These are phyloP conservation scores for Ditula angustiorana DNA, from an alignment of 2,888 invertebrate species.

Conservation along the genomic window DNA sequence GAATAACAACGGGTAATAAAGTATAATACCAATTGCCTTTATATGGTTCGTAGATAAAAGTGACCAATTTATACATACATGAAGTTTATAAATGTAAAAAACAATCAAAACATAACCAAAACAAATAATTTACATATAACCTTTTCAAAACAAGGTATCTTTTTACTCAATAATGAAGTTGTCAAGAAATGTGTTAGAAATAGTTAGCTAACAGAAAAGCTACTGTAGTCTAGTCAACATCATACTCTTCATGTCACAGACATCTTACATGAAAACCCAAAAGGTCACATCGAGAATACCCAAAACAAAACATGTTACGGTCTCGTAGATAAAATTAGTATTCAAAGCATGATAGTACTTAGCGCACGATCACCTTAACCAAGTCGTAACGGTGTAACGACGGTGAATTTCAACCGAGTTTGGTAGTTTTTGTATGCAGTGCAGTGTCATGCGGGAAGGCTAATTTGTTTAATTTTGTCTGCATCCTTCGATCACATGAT, in stretches of 20 bases:
- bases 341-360: constrained; percentile 51
- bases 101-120: too few species aligned
- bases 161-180: too few species aligned
- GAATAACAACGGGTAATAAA: too few species aligned
- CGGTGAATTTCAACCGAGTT: constrained; percentile 30
- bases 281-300: constrained; percentile 22
- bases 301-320: constrained; percentile 36
- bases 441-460: constrained; percentile 55
- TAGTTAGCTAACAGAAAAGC: too few species aligned
- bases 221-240: too few species aligned
- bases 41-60: too few species aligned
- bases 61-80: too few species aligned
- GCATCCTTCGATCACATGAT: constrained; percentile 53
- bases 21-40: too few species aligned
- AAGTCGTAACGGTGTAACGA: constrained; percentile 56
- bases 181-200: too few species aligned
- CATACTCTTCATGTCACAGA: constrained; percentile 2
- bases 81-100: too few species aligned
- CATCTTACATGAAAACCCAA: constrained; percentile 1
- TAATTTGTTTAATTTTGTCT: constrained; percentile 50
- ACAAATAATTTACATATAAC: too few species aligned
- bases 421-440: constrained; percentile 55
- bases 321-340: constrained; percentile 50
- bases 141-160: too few species aligned
- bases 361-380: constrained; percentile 57